A percentile compares a stretch with the other conserved stretches of the same genome.
phyloP scores from a whole-genome alignment of 2,797 vertebrate species.

The Psittacula derbiana region DNA sequence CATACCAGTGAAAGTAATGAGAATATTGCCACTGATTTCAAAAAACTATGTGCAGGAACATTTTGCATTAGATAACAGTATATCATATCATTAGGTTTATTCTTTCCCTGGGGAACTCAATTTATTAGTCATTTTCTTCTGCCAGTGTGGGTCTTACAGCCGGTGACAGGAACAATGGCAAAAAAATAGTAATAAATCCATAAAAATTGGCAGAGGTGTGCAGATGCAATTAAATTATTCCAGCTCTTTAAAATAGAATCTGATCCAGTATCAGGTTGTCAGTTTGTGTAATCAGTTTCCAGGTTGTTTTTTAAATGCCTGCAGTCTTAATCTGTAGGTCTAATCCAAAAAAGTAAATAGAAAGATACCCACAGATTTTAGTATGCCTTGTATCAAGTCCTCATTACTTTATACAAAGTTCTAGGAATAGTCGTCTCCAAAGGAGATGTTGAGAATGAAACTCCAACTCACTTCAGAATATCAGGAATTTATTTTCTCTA shows the following conservation, averaged over 20 bases:
- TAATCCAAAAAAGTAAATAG: not conserved
- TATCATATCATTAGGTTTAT: constrained; percentile 18
- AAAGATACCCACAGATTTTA: not conserved
- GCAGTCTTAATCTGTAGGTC: not conserved
- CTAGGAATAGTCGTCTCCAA: not conserved
- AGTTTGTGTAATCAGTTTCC: constrained; percentile 4
- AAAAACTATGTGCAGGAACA: not conserved
- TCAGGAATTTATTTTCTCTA: not conserved
- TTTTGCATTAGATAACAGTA: constrained; percentile 5
- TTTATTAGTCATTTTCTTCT: constrained; percentile 37
- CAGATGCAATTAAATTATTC: constrained; percentile 47
- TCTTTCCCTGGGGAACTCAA: not conserved
- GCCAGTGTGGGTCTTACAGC: not conserved
- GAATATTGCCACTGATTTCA: not conserved
- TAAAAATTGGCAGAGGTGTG: constrained; percentile 16
- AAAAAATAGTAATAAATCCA: constrained; percentile 7
- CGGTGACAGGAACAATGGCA: constrained; percentile 29
- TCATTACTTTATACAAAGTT: not conserved
- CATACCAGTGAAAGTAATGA: not conserved
- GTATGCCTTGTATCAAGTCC: not conserved
- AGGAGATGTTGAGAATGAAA: not conserved
- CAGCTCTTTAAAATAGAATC: constrained; percentile 37
- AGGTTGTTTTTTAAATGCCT: not conserved
- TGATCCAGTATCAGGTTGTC: constrained; percentile 3
- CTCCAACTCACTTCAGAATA: not conserved